Conservation (phyloP, 2,113 vertebrate genomes). For the Semnornis frantzii region DNA sequence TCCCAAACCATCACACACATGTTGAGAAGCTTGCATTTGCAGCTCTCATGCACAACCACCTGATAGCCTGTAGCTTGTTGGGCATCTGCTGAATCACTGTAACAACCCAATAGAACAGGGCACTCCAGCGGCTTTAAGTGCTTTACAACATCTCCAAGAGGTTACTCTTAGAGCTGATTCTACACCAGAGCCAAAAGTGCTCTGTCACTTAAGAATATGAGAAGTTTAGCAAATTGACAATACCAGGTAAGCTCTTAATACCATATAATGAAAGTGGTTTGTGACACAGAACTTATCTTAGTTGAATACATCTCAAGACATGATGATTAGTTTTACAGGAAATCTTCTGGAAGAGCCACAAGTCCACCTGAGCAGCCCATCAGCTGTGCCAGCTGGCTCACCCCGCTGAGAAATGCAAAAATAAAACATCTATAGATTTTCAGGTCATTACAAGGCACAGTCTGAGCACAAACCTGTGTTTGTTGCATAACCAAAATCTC, state of each 20-base stretch:
- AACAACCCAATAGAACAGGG: background rate
- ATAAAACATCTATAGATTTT: slow-evolving; percentile 25
- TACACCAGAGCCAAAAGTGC: background rate
- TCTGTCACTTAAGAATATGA: background rate
- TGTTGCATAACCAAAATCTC: background rate
- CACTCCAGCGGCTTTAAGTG: background rate
- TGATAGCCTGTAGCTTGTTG: background rate
- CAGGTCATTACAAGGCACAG: background rate
- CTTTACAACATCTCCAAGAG: background rate
- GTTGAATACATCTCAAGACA: background rate
- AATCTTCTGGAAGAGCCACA: slow-evolving; percentile 27
- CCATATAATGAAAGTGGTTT: background rate
- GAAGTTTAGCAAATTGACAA: slow-evolving; percentile 24
- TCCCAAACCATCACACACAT: no score
- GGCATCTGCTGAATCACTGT: background rate
- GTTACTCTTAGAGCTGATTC: background rate
- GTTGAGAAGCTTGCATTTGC: background rate
- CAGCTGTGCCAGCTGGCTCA: background rate
- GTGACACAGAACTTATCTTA: slow-evolving; percentile 1
- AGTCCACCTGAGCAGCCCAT: background rate
- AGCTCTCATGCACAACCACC: background rate
- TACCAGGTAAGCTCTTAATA: slow-evolving; percentile 9
- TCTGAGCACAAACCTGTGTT: background rate
- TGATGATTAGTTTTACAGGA: slow-evolving; percentile 15
- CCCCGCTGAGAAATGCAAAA: background rate